Base-by-base conservation (phyloP, 2,888 invertebrate species). In the Abrostola tripartita region DNA sequence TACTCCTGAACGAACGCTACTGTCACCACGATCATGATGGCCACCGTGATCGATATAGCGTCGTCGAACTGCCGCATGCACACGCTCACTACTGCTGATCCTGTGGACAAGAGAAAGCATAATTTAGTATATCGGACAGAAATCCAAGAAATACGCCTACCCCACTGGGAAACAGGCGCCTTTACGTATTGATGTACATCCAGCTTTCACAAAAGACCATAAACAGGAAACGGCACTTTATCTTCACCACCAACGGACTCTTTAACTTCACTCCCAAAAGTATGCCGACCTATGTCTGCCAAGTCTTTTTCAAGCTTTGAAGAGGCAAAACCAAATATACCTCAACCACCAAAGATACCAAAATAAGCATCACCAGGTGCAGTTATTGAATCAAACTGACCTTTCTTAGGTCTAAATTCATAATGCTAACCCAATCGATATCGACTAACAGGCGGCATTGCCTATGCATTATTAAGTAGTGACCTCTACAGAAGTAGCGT, bases 1-100 rank as follows among this genome's bases (percentile, higher is more conserved):
- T 99, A 99, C 92, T 99, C 99, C 95, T 99, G 99, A 61, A 99
- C 98, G 95, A 99, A 99, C 56, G 99, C 99, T 61, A 99, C 99
- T 9, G 99, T 99, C 58, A 99, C 99, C 62, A 99, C 99, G 84
- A 99, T 99, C 71, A 96, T 95, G 95, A 98, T 97, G 90, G 98
- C 99, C 85, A 98, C 98, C 60, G 99, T 99, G 93, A 99, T 99
- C 90, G 99, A 99, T 86, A 99, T 96, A n/a, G 99, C 99, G 94
- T 99, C 99, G 89, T 99, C 99, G 89, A 97, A 98, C 92, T 99
- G 99, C 84, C 96, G 96, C 99, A 99, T 99, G 83, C 97, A 97
- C 41, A 99, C 95, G 85, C 99, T 99, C 62, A 99, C 98, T 71
- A 98, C 95, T 6, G 99, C 99, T 24, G 99, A 99, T 11, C 97